Conservation (phyloP, 2,888 invertebrate species). For the Trypoxylon attenuatum region DNA sequence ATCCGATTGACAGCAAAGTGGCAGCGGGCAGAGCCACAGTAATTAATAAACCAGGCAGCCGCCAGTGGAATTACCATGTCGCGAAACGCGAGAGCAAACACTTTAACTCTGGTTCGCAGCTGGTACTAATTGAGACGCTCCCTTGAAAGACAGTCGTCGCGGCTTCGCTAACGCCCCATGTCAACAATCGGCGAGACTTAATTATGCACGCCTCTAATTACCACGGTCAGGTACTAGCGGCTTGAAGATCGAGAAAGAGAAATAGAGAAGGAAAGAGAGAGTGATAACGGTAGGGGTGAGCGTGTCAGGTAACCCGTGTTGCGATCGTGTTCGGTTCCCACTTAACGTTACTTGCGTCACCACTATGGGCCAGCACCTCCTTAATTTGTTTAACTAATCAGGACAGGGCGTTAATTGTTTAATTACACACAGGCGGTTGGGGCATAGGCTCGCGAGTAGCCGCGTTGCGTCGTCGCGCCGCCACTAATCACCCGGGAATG, state of each 20-base stretch:
- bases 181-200: conserved; percentile 69
- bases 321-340: conserved; percentile 30
- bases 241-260: conserved; percentile 6
- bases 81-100: conserved; percentile 67
- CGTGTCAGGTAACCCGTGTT: conserved; percentile 7
- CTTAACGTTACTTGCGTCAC: conserved; percentile 65
- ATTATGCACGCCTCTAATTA: conserved; percentile 74
- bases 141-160: conserved; percentile 70
- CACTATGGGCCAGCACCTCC: conserved; percentile 32
- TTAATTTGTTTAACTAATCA: conserved; percentile 72
- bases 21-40: conserved; percentile 17
- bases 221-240: conserved; percentile 47
- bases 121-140: conserved; percentile 71
- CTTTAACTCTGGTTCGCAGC: conserved; percentile 46
- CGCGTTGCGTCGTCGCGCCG: no score
- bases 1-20: conserved; percentile 3
- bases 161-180: conserved; percentile 67
- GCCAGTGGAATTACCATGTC: conserved; percentile 62
- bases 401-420: conserved; percentile 66
- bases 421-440: conserved; percentile 62
- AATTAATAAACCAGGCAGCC: conserved; percentile 55
- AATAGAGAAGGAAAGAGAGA: neutral
- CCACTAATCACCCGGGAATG: conserved; percentile 36
- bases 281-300: neutral
- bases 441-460: no score